phyloP scores from a whole-genome alignment of 1,140 invertebrate species.

The Pachyrhynchus sulphureomaculatus region DNA sequence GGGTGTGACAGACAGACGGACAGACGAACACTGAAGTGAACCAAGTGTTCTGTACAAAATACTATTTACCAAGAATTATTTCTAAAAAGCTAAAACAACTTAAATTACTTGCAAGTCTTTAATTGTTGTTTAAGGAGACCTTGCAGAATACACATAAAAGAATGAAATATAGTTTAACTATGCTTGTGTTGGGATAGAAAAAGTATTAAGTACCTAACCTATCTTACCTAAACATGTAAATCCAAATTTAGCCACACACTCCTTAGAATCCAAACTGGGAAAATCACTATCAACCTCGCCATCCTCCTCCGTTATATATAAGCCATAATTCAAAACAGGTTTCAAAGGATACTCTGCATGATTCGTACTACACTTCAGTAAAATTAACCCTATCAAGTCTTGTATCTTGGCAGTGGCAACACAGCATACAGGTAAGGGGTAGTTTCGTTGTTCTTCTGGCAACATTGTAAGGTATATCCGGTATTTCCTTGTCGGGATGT shows the following conservation, averaged over 20 bases:
- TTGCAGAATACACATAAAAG: too few relatives aligned
- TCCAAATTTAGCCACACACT: slow-evolving; percentile 89
- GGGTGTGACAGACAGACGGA: too few relatives aligned
- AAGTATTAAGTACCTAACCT: too few relatives aligned
- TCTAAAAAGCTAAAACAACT: too few relatives aligned
- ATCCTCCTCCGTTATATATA: slow-evolving; percentile 94
- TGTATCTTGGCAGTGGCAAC: slow-evolving; percentile 81
- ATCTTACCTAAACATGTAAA: slow-evolving; percentile 72
- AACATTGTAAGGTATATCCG: slow-evolving; percentile 88
- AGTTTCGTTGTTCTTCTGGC: slow-evolving; percentile 73
- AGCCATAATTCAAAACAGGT: slow-evolving; percentile 70
- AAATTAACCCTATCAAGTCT: slow-evolving; percentile 85
- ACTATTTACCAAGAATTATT: too few relatives aligned
- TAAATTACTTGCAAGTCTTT: too few relatives aligned
- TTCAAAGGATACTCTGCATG: slow-evolving; percentile 61
- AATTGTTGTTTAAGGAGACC: too few relatives aligned
- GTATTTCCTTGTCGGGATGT: slow-evolving; percentile 73
- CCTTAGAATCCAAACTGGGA: slow-evolving; percentile 82
- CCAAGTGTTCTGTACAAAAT: too few relatives aligned
- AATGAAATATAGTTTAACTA: too few relatives aligned
- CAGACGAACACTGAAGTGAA: too few relatives aligned
- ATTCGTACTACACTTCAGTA: slow-evolving; percentile 70
- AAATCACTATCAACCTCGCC: slow-evolving; percentile 96
- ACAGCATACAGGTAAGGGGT: slow-evolving; percentile 81
- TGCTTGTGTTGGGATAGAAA: too few relatives aligned